Conservation (phyloP, 2,888 invertebrate species). For the Ptychoptera contaminata region DNA sequence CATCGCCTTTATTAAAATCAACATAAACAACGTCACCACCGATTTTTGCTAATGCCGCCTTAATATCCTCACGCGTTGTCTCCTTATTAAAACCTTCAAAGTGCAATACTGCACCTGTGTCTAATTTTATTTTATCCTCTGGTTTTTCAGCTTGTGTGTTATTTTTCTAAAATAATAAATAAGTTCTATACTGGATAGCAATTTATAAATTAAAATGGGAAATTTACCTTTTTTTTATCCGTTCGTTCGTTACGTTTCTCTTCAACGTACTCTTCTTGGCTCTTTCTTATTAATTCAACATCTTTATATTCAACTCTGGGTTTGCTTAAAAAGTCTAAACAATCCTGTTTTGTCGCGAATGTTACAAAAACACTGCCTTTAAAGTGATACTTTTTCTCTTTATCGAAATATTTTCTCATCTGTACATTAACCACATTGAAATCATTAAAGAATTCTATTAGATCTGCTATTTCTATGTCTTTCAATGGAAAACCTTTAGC, state of each 20-base stretch:
- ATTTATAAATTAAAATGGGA: conserved; percentile 24
- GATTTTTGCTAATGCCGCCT: conserved; percentile 39
- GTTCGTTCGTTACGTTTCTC: conserved; percentile 49
- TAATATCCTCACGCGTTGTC: conserved; percentile 54
- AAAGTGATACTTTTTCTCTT: conserved; percentile 49
- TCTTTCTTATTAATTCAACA: conserved; percentile 44
- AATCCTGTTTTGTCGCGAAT: conserved; percentile 66
- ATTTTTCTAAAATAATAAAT: conserved; percentile 18
- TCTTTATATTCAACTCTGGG: conserved; percentile 56
- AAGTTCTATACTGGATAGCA: conserved; percentile 22
- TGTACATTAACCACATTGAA: conserved; percentile 50
- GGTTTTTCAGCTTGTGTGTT: conserved; percentile 16
- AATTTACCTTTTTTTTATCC: conserved; percentile 32
- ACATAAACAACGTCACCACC: conserved; percentile 48
- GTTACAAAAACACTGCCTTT: conserved; percentile 89
- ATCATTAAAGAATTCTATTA: conserved; percentile 56
- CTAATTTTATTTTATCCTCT: conserved; percentile 38
- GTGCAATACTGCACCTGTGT: conserved; percentile 58
- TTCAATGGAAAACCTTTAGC: conserved; percentile 67
- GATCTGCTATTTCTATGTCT: conserved; percentile 46
- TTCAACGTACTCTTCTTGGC: conserved; percentile 51
- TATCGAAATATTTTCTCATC: conserved; percentile 43
- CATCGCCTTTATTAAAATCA: conserved; percentile 58
- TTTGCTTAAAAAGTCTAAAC: conserved; percentile 57
- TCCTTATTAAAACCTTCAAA: conserved; percentile 47